These are phyloP conservation scores for Apodemia mormo DNA, from an alignment of 2,888 invertebrate species.

Conservation along the genomic window DNA sequence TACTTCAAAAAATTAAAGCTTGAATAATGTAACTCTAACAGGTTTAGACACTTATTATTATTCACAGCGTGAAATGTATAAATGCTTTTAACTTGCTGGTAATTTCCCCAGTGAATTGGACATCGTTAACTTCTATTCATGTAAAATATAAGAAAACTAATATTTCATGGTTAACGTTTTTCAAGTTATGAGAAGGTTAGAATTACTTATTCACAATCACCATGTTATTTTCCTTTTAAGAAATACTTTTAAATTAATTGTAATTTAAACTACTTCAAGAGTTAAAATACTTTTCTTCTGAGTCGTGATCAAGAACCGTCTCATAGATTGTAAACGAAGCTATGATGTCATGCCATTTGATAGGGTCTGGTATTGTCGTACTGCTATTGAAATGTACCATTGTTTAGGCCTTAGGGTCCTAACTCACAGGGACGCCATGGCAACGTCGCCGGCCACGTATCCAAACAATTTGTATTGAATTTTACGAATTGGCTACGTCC, in stretches of 20 bases:
- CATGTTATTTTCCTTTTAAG: neutral
- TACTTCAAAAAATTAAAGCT: neutral
- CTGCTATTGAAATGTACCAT: too few species aligned
- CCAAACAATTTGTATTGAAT: too few species aligned
- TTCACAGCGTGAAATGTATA: conserved; percentile 37
- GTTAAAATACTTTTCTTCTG: too few species aligned
- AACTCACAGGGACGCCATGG: too few species aligned
- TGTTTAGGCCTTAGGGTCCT: too few species aligned
- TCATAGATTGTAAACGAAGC: too few species aligned
- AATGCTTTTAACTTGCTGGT: conserved; percentile 50
- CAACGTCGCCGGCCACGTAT: too few species aligned
- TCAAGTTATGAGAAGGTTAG: conserved; percentile 36
- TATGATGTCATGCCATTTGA: too few species aligned
- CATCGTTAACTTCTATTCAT: conserved; percentile 71
- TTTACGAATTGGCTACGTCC: too few species aligned
- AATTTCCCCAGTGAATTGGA: conserved; percentile 64
- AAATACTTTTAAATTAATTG: neutral
- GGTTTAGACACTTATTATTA: conserved; percentile 27
- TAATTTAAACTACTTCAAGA: too few species aligned
- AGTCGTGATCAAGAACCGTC: too few species aligned
- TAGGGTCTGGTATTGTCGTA: too few species aligned
- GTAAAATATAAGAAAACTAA: conserved; percentile 46
- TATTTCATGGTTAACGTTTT: conserved; percentile 5
- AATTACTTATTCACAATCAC: conserved; percentile 34
- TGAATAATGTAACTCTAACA: conserved; percentile 12